phyloP scores from a whole-genome alignment of 2,797 vertebrate genomes.

The Salarias fasciatus region DNA sequence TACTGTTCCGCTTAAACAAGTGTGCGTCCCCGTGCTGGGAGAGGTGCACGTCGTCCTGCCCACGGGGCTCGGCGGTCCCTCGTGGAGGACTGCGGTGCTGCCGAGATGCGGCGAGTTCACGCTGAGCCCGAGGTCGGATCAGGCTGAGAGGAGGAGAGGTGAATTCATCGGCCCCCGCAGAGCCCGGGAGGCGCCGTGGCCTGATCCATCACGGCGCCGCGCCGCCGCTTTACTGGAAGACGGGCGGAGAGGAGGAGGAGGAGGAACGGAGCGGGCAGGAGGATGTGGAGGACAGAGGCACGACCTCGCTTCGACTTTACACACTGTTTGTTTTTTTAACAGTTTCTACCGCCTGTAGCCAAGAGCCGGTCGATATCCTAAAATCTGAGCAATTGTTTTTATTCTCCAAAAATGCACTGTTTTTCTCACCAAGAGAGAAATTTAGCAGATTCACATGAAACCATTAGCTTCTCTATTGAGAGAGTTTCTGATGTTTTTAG shows the following conservation, averaged over 20 bases:
- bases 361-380: too few relatives aligned
- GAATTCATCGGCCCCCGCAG: slow-evolving; percentile 63
- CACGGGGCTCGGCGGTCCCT: slow-evolving; percentile 33
- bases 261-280: too few relatives aligned
- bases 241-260: not conserved
- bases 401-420: too few relatives aligned
- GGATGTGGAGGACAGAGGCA: slow-evolving; percentile 8
- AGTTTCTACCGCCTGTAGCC: too few relatives aligned
- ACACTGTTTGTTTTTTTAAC: slow-evolving; percentile 26
- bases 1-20: slow-evolving; percentile 11
- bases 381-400: too few relatives aligned
- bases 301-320: slow-evolving; percentile 15
- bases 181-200: slow-evolving; percentile 45
- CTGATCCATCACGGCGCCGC: slow-evolving; percentile 61
- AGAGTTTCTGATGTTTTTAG: too few relatives aligned
- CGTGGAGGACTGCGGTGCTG: slow-evolving; percentile 33
- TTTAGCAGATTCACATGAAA: too few relatives aligned
- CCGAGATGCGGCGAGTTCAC: slow-evolving; percentile 49
- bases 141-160: slow-evolving; percentile 57
- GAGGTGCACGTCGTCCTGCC: slow-evolving; percentile 35
- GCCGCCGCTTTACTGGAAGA: slow-evolving; percentile 33
- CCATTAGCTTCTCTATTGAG: too few relatives aligned
- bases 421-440: too few relatives aligned
- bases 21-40: slow-evolving; percentile 3
- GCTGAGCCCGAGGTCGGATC: slow-evolving; percentile 56